These are phyloP conservation scores for Glandiceps talaboti DNA, from an alignment of 53 echinoderm and acorn worm genomes.

Conservation along the genomic window DNA sequence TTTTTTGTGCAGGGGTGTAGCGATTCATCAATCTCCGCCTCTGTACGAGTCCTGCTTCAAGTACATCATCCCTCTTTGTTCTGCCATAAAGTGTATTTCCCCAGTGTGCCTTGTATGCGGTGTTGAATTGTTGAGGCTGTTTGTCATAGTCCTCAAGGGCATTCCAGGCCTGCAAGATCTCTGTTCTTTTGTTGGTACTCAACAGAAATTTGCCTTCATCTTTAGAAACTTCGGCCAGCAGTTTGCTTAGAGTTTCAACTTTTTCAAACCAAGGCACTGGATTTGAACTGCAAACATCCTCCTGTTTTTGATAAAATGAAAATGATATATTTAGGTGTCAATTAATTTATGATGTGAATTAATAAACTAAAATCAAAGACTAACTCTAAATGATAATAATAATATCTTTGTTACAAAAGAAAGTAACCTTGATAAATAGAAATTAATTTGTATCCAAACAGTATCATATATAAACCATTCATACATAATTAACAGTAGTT, in stretches of 20 bases:
- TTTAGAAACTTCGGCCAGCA: constrained; percentile 10
- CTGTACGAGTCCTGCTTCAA: no score
- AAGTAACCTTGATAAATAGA: no score
- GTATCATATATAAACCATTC: no score
- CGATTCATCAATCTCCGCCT: no score
- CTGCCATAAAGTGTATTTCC: constrained; percentile 31
- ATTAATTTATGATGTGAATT: no score
- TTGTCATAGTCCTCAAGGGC: constrained; percentile 22
- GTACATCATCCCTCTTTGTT: constrained; percentile 40
- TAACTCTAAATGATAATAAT: no score
- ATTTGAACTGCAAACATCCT: constrained; percentile 22
- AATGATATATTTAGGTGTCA: no score
- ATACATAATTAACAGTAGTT: no score
- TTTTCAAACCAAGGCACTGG: constrained; percentile 11
- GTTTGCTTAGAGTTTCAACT: constrained; percentile 21
- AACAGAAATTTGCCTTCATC: constrained; percentile 17
- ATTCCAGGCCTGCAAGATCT: constrained; percentile 12
- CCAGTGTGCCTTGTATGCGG: constrained; percentile 21
- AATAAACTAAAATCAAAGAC: no score
- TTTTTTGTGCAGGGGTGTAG: no score
- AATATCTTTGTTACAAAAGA: no score
- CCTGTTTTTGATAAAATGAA: constrained; percentile 19
- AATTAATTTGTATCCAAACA: no score
- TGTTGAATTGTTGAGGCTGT: constrained; percentile 7
- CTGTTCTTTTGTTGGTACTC: constrained; percentile 8